These are phyloP conservation scores for Miniopterus natalensis DNA, from an alignment of 2,113 vertebrate genomes.

Conservation along the genomic window DNA sequence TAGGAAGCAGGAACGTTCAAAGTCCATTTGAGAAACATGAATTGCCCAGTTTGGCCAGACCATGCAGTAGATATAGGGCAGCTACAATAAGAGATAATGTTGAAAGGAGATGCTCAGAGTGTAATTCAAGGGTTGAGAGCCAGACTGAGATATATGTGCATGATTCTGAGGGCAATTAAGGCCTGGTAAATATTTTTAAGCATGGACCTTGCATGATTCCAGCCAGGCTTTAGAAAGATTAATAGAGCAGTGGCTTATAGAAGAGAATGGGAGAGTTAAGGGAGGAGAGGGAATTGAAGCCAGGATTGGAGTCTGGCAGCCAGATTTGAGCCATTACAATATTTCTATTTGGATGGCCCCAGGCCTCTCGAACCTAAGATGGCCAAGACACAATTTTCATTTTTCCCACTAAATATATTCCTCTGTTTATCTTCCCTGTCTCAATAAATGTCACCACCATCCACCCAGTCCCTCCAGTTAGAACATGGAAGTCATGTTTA, in stretches of 20 bases:
- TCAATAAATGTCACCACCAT: neutral
- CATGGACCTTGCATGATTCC: neutral
- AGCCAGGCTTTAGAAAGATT: neutral
- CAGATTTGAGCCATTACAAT: neutral
- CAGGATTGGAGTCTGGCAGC: neutral
- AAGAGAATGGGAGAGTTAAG: neutral
- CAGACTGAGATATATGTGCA: neutral
- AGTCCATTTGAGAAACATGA: neutral
- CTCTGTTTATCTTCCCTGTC: neutral
- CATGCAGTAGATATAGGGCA: neutral
- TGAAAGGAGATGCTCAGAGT: neutral
- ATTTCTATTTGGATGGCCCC: neutral
- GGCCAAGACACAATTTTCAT: neutral
- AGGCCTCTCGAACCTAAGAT: neutral
- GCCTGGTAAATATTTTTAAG: neutral
- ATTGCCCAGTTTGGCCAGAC: neutral
- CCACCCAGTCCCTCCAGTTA: neutral
- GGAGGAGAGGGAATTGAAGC: neutral
- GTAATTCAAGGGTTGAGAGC: neutral
- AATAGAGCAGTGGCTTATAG: neutral
- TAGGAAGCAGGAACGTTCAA: neutral
- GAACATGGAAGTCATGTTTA: neutral
- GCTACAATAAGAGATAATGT: neutral
- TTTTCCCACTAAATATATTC: neutral
- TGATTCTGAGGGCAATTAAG: neutral